A percentile compares a stretch with the other conserved stretches of the same genome.
These are phyloP conservation scores for Sceloporus tristichus DNA, from an alignment of 2,113 vertebrate species.

Conservation along the genomic window DNA sequence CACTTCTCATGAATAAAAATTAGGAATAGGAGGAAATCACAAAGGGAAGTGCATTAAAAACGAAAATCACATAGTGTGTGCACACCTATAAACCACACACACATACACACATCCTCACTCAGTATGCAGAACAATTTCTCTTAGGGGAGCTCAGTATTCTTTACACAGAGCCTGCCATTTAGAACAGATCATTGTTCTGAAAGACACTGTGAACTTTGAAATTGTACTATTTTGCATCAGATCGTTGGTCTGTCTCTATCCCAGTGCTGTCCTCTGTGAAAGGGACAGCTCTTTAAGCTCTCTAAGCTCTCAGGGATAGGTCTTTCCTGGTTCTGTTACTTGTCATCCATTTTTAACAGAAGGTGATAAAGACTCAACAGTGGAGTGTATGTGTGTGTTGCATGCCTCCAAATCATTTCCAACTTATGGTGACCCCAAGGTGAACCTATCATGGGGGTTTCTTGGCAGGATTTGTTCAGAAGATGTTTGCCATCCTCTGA, in stretches of 20 bases:
- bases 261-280: background rate
- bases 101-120: background rate
- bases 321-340: background rate
- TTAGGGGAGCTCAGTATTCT: background rate
- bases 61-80: constrained; percentile 11
- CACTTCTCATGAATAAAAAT: constrained; percentile 57
- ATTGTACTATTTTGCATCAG: background rate
- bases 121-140: constrained; percentile 4
- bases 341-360: background rate
- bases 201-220: background rate
- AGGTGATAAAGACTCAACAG: background rate
- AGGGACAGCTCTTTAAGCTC: background rate
- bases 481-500: no score
- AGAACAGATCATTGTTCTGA: constrained; percentile 9
- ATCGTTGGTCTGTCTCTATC: background rate
- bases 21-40: constrained; percentile 46
- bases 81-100: background rate
- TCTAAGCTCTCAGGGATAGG: background rate
- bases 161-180: background rate
- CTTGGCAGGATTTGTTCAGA: no score
- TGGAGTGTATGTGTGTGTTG: no score
- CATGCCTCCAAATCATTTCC: no score
- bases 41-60: constrained; percentile 25
- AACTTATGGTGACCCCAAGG: no score
- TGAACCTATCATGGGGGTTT: no score